These are phyloP conservation scores for Idaea dimidiata DNA, from an alignment of 2,888 invertebrate genomes.

Conservation along the genomic window DNA sequence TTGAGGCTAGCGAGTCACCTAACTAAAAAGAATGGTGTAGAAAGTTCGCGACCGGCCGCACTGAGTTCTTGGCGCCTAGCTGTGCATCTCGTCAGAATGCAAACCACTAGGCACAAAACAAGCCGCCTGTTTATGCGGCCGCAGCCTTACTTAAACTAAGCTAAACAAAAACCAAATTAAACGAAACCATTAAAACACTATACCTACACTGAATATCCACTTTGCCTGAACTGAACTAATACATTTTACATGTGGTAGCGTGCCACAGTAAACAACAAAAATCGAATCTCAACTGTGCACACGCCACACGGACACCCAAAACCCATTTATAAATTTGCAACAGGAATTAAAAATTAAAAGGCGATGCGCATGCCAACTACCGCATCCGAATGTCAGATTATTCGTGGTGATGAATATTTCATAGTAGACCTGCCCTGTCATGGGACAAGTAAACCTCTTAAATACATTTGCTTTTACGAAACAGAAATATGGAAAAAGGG, in stretches of 20 bases:
- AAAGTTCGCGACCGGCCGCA: too few species aligned
- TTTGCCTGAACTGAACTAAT: constrained; percentile 5
- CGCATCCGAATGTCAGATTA: constrained; percentile 23
- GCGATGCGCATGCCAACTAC: constrained; percentile 16
- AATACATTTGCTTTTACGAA: constrained; percentile 29
- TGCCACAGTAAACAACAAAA: neutral
- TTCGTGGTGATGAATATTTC: constrained; percentile 21
- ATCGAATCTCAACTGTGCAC: neutral
- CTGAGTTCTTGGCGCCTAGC: too few species aligned
- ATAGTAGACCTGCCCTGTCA: constrained; percentile 9
- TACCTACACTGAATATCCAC: neutral
- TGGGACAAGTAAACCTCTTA: constrained; percentile 26
- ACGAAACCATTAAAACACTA: too few species aligned
- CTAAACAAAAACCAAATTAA: too few species aligned
- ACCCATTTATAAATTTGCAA: constrained; percentile 9
- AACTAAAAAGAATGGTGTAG: too few species aligned
- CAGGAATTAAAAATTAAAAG: constrained; percentile 19
- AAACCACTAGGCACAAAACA: too few species aligned
- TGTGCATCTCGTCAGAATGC: too few species aligned
- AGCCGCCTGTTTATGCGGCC: too few species aligned
- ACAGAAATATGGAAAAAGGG: constrained; percentile 23
- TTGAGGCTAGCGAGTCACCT: too few species aligned
- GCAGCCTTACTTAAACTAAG: too few species aligned
- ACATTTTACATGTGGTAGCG: neutral
- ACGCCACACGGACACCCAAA: neutral